These are phyloP conservation scores for Eurypyga helias DNA, from an alignment of 2,113 vertebrate species.

Conservation along the genomic window DNA sequence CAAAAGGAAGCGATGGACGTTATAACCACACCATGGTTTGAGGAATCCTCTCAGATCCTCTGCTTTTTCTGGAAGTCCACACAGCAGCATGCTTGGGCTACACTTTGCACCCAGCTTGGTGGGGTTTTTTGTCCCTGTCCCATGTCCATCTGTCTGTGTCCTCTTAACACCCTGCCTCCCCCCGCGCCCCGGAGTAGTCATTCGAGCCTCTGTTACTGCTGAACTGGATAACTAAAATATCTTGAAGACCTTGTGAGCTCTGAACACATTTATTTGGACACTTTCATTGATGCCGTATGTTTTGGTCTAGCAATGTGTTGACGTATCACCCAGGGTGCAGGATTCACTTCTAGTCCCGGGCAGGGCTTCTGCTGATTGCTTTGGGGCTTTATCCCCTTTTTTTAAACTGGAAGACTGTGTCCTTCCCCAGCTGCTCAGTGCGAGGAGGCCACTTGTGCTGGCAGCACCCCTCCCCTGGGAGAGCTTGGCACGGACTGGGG, in stretches of 20 bases:
- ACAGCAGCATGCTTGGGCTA: not conserved
- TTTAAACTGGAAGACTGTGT: not conserved
- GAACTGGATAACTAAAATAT: not conserved
- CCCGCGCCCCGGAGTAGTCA: not conserved
- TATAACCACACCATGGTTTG: accelerated
- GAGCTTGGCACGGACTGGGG: accelerated
- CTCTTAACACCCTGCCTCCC: no score
- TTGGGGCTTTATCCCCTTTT: not conserved
- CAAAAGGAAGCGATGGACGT: not conserved
- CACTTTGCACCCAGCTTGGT: not conserved
- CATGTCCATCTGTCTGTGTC: no score
- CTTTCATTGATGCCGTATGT: not conserved
- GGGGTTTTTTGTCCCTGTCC: not conserved
- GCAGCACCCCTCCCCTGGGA: not conserved
- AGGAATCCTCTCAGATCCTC: not conserved
- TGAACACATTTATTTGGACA: not conserved
- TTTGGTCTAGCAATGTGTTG: not conserved
- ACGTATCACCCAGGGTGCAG: not conserved
- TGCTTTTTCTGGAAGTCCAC: not conserved
- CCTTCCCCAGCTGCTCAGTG: not conserved
- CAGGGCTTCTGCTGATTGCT: not conserved
- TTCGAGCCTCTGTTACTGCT: not conserved
- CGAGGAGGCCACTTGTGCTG: not conserved
- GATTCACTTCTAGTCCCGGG: not conserved
- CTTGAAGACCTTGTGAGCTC: not conserved